Base-by-base conservation (phyloP, 2,113 vertebrate species). In the Percopsis transmontana region DNA sequence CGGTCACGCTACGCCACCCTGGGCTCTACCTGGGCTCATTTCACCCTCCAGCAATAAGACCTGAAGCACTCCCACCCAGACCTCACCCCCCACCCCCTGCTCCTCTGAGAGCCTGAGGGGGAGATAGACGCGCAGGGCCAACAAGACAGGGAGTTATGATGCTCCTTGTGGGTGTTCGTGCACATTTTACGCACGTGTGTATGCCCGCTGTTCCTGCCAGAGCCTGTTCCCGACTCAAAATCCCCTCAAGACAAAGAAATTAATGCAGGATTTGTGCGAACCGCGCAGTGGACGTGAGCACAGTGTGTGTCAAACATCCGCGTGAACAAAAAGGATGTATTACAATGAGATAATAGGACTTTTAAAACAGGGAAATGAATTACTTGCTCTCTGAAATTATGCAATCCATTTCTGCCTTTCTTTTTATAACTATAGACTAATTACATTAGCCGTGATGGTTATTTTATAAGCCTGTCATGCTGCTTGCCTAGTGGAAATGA, bases 11-110 rank as follows among this genome's bases (percentile, higher is more conserved):
- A 73, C 80, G 80, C 44, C 84, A 85, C 66, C 72, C 74, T 68
- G 80, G 85, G 85, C 84, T 88, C 79, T 80, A 85, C 86, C 81
- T 87, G 84, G 85, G 80, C 80, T 91, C 84, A 92, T 92, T 92
- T 92, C 88, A 91, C 84, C 90, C 91, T 92, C 88, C 84, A 89
- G 85, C 83, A n/a, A n/a, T n/a, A n/a, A n/a, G n/a, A n/a, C n/a
- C n/a, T n/a, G n/a, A n/a, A n/a, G n/a, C n/a, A n/a, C n/a, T n/a
- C n/a, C n/a, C n/a, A n/a, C n/a, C 70, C 78, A 83, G 5, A 33
- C 27, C 5, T 33, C 5, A 33, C 27, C 27, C 27, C 5, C 5
- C 5, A 7, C 45, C 76, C 70, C 76, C 70, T 59, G 66, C 75
- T 66, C 70, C 63, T 66, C 77, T 66, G 57, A 58, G 68, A n/a